These are phyloP conservation scores for Drosophila tropicalis DNA, from an alignment of 1,140 invertebrate species.

Conservation along the genomic window DNA sequence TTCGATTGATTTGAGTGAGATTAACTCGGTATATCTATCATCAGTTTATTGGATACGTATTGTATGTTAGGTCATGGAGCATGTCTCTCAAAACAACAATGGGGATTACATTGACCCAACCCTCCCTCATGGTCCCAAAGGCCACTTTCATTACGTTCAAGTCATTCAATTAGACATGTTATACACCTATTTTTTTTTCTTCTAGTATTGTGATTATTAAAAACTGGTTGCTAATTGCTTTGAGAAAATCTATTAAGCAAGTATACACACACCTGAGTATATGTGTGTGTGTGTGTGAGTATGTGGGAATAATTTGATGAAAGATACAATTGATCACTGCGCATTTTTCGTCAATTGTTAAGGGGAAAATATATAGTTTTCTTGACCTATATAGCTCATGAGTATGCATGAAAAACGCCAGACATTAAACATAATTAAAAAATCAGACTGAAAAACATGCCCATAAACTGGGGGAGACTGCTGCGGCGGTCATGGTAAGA, in stretches of 20 bases:
- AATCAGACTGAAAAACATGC: conserved; percentile 45
- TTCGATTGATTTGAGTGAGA: neutral
- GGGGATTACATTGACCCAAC: conserved; percentile 40
- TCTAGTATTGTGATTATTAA: conserved; percentile 45
- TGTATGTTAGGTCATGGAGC: conserved; percentile 73
- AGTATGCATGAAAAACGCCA: conserved; percentile 31
- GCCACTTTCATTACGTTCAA: conserved; percentile 39
- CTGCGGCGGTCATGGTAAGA: conserved; percentile 49
- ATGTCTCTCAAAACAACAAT: conserved; percentile 50
- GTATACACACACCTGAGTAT: neutral
- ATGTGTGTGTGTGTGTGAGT: neutral
- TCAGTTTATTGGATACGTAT: neutral
- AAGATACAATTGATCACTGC: conserved; percentile 48
- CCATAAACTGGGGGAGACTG: conserved; percentile 21
- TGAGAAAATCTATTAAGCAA: conserved; percentile 44
- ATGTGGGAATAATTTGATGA: conserved; percentile 21
- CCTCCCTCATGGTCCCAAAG: conserved; percentile 10
- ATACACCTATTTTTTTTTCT: conserved; percentile 25
- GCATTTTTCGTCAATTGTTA: conserved; percentile 28
- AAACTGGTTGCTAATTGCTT: conserved; percentile 69
- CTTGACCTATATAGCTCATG: conserved; percentile 45
- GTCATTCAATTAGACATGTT: conserved; percentile 38
- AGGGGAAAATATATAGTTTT: neutral
- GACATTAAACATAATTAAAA: conserved; percentile 63
- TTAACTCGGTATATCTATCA: neutral